These are phyloP conservation scores for Craseonycteris thonglongyai DNA, from an alignment of 2,113 vertebrate species.

Conservation along the genomic window DNA sequence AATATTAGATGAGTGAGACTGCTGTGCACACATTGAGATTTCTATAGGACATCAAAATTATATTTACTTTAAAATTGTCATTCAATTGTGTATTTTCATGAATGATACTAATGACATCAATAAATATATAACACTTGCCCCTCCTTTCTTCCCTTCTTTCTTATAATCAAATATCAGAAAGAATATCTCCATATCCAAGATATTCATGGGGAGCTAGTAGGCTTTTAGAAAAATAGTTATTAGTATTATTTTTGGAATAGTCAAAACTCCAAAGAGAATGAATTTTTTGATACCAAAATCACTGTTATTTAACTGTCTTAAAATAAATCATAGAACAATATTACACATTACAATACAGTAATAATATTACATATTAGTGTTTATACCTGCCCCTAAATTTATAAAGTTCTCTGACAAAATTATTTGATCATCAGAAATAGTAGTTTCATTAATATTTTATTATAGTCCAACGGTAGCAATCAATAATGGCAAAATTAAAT, in stretches of 20 bases:
- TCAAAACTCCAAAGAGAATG: not conserved
- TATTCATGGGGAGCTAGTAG: not conserved
- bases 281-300: not conserved
- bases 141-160: not conserved
- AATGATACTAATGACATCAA: not conserved
- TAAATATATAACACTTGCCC: not conserved
- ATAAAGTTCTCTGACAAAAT: not conserved
- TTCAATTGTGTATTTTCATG: not conserved
- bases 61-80: not conserved
- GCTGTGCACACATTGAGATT: not conserved
- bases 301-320: not conserved
- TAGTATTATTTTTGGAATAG: not conserved
- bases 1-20: not conserved
- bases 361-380: not conserved
- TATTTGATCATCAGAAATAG: not conserved
- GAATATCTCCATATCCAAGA: not conserved
- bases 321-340: not conserved
- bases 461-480: not conserved
- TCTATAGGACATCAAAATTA: not conserved
- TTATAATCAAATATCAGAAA: not conserved
- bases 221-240: not conserved
- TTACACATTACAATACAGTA: not conserved
- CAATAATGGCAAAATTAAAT: not conserved
- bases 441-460: not conserved
- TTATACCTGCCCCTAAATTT: not conserved